phyloP scores from a whole-genome alignment of 1,140 invertebrate genomes.

The Armadillidium nasatum region DNA sequence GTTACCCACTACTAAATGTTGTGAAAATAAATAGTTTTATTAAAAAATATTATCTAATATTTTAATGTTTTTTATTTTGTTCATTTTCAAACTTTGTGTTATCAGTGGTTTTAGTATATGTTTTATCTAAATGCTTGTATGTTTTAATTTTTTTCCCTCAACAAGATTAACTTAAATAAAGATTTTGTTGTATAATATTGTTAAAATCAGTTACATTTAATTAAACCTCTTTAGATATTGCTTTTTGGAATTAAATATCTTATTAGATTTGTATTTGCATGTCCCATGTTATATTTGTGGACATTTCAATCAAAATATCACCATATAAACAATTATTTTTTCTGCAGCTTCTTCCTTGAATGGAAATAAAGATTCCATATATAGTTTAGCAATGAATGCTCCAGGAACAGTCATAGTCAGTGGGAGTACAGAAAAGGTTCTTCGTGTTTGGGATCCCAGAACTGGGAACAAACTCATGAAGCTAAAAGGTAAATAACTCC shows the following conservation, averaged over 20 bases:
- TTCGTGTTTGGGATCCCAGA: constrained; percentile 95
- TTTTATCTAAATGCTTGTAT: too few relatives aligned
- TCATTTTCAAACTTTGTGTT: too few relatives aligned
- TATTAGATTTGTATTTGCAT: background rate
- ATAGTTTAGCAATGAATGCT: constrained; percentile 97
- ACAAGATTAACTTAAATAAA: too few relatives aligned
- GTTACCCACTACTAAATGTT: too few relatives aligned
- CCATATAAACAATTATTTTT: too few relatives aligned
- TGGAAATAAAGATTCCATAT: constrained; percentile 97
- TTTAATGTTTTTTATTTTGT: too few relatives aligned
- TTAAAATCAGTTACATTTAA: background rate
- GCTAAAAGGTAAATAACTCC: constrained; percentile 64
- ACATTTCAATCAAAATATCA: background rate
- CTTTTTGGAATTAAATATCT: background rate
- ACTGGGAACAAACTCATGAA: constrained; percentile 94
- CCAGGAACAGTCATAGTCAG: constrained; percentile 91
- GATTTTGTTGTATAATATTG: background rate
- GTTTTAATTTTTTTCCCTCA: too few relatives aligned
- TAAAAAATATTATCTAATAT: too few relatives aligned
- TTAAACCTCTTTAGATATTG: background rate
- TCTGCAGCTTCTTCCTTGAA: constrained; percentile 80
- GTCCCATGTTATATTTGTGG: background rate
- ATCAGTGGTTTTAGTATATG: too few relatives aligned
- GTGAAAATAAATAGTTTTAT: too few relatives aligned
- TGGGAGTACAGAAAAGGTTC: constrained; percentile 92